Conservation (phyloP, 2,888 invertebrate species). For the Junonia oenone region DNA sequence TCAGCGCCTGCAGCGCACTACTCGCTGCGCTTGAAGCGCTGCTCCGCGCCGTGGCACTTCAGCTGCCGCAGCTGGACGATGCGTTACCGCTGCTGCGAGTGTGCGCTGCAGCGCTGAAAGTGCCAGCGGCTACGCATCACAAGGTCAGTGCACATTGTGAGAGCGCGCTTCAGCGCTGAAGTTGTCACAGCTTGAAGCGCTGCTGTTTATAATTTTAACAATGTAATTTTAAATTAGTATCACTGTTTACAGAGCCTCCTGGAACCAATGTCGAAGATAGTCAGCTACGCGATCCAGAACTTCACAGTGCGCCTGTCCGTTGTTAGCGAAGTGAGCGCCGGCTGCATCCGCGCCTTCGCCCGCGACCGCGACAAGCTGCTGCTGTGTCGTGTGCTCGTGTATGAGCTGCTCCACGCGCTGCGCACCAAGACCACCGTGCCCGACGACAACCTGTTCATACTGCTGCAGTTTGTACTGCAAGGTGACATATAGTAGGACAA, state of each 20-base stretch:
- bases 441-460: constrained; percentile 94
- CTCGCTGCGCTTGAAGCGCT: constrained; percentile 92
- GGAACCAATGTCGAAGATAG: constrained; percentile 96
- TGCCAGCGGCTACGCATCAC: constrained; percentile 84
- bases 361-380: constrained; percentile 97
- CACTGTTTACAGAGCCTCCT: constrained; percentile 83
- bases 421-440: constrained; percentile 97
- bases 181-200: too few relatives aligned
- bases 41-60: constrained; percentile 86
- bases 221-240: background rate
- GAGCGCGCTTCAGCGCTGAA: too few relatives aligned
- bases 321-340: constrained; percentile 92
- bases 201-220: too few relatives aligned
- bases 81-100: constrained; percentile 86
- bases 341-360: constrained; percentile 92
- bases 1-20: constrained; percentile 85
- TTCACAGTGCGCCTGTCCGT: constrained; percentile 88
- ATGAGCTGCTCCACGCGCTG: constrained; percentile 95
- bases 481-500: constrained; percentile 95
- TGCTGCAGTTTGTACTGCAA: constrained; percentile 93
- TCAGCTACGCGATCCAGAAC: constrained; percentile 95
- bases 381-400: constrained; percentile 93
- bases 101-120: constrained; percentile 88
- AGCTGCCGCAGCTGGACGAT: constrained; percentile 84
- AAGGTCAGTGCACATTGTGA: too few relatives aligned